These are phyloP conservation scores for Orthosia cruda DNA, from an alignment of 2,888 invertebrate species.

Conservation along the genomic window DNA sequence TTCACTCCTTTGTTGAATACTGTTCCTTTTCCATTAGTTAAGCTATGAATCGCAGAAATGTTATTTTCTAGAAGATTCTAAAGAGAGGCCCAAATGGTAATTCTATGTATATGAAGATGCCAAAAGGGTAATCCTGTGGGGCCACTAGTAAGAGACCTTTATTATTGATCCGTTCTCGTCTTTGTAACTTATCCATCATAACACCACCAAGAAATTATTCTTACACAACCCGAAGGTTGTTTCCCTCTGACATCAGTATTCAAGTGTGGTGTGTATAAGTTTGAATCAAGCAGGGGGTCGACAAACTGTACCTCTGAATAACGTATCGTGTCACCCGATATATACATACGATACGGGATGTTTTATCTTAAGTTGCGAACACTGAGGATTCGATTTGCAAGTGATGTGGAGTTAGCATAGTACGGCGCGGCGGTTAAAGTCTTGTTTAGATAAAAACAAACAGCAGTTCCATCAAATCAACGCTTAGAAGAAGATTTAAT, in stretches of 20 bases:
- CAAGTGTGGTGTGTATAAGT: constrained; percentile 55
- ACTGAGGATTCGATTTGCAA: constrained; percentile 39
- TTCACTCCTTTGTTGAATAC: too few species aligned
- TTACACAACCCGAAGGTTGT: constrained; percentile 59
- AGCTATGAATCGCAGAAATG: too few species aligned
- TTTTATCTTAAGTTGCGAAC: constrained; percentile 38
- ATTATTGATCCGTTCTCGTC: too few species aligned
- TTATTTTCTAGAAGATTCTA: too few species aligned
- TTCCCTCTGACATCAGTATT: constrained; percentile 64
- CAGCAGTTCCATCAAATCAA: too few species aligned
- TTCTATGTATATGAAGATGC: too few species aligned
- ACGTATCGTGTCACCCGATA: constrained; percentile 41
- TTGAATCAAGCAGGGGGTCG: constrained; percentile 60
- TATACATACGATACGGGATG: constrained; percentile 25
- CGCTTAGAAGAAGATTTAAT: too few species aligned
- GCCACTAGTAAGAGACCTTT: too few species aligned
- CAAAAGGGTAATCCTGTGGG: too few species aligned
- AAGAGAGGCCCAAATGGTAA: too few species aligned
- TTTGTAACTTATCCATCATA: constrained; percentile 20
- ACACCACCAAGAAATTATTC: constrained; percentile 3
- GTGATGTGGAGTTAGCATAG: constrained; percentile 1
- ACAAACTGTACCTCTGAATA: constrained; percentile 56
- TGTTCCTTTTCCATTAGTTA: too few species aligned
- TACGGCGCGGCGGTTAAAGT: background rate
- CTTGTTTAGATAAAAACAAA: too few species aligned